Conservation (phyloP, 2,113 vertebrate species). For the Gyps fulvus region DNA sequence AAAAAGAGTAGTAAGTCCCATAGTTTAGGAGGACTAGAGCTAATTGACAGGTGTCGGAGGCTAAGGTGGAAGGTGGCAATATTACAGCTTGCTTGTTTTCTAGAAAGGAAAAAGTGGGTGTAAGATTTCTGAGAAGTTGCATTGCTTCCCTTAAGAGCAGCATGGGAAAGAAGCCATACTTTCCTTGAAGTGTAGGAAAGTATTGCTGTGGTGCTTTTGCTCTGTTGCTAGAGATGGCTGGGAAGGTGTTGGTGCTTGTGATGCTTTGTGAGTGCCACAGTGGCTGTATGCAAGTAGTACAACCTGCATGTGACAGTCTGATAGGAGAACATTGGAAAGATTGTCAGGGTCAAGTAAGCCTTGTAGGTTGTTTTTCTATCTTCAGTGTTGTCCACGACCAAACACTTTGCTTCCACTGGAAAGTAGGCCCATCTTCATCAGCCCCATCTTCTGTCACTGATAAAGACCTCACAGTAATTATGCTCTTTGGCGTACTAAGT, state of each 20-base stretch:
- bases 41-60: background rate
- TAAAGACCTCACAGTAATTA: background rate
- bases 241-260: background rate
- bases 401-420: background rate
- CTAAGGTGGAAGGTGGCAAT: background rate
- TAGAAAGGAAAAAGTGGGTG: background rate
- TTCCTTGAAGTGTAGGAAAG: background rate
- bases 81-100: background rate
- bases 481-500: background rate
- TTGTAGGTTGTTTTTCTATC: background rate
- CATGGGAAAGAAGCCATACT: background rate
- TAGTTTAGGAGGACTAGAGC: background rate
- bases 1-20: background rate
- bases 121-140: background rate
- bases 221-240: background rate
- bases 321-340: fast-evolving
- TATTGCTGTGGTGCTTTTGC: background rate
- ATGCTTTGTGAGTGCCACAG: background rate
- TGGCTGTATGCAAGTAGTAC: background rate
- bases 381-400: background rate
- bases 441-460: background rate
- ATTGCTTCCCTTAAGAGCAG: background rate
- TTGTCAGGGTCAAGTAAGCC: background rate
- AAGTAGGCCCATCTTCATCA: background rate
- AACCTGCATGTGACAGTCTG: fast-evolving